Evolutionary conservation across 2,888 invertebrate genomes (phyloP).

Genomic region (Alentia gelatinosa): DNA sequence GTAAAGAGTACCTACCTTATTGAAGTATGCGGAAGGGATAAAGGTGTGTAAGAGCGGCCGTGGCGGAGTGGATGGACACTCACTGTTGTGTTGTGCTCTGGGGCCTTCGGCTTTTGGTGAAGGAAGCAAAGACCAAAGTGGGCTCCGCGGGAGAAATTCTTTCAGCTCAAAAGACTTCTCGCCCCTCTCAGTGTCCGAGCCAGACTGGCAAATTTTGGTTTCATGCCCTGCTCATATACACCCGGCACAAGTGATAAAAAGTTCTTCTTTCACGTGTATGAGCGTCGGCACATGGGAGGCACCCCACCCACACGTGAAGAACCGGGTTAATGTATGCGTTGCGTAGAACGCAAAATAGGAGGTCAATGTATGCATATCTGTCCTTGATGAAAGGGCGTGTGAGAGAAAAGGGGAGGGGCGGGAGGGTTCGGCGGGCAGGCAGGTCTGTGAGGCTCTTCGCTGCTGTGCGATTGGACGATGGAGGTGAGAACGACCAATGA

Average conservation of each 20-base stretch:
- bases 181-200: not conserved
- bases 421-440: not conserved
- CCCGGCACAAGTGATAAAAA: not conserved
- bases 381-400: conserved; percentile 23
- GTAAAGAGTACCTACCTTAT: too few species aligned
- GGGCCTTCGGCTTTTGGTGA: not conserved
- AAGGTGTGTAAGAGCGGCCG: too few species aligned
- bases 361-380: conserved; percentile 39
- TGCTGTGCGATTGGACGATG: not conserved
- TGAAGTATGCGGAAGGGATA: too few species aligned
- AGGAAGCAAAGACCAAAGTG: not conserved
- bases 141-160: not conserved
- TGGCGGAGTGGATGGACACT: too few species aligned
- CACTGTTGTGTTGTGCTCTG: not conserved
- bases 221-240: conserved; percentile 26
- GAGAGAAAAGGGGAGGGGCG: not conserved
- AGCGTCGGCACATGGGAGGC: not conserved
- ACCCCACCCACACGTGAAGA: not conserved
- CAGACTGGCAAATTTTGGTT: conserved; percentile 37
- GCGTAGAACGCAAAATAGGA: conserved; percentile 40
- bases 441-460: not conserved
- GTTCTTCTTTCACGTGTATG: conserved; percentile 1
- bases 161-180: not conserved
- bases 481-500: not conserved
- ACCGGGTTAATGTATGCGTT: conserved; percentile 31